Conservation (phyloP, 2,797 vertebrate genomes). For the Podarcis siculus region DNA sequence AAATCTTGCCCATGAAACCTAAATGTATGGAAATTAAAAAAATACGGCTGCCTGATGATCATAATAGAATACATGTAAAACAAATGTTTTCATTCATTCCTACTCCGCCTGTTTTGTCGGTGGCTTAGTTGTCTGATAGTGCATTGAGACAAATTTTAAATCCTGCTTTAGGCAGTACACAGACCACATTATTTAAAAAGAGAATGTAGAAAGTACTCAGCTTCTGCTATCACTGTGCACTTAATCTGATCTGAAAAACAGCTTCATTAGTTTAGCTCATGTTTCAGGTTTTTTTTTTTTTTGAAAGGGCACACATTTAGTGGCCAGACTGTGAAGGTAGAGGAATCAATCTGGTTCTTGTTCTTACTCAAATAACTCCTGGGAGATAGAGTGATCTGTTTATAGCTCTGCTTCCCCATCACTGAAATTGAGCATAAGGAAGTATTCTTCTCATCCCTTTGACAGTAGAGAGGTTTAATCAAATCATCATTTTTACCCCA, state of each 20-base stretch:
- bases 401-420: conserved; percentile 1
- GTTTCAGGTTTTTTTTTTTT: conserved; percentile 44
- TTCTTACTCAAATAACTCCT: conserved; percentile 8
- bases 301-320: background rate
- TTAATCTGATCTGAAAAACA: conserved; percentile 62
- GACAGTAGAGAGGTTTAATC: background rate
- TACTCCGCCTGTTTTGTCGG: conserved; percentile 64
- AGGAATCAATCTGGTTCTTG: conserved; percentile 11
- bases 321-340: conserved; percentile 23
- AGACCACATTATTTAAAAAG: conserved; percentile 63
- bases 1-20: conserved; percentile 36
- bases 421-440: conserved; percentile 10
- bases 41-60: conserved; percentile 50
- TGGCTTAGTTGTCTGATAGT: conserved; percentile 67
- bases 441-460: background rate
- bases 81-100: conserved; percentile 66
- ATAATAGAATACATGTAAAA: conserved; percentile 45
- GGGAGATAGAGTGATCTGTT: conserved; percentile 4
- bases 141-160: conserved; percentile 63
- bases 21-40: conserved; percentile 51
- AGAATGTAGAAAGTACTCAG: conserved; percentile 70
- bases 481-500: background rate
- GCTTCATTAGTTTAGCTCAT: conserved; percentile 58
- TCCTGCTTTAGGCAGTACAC: conserved; percentile 61
- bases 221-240: conserved; percentile 64